Percentiles rank a stretch among this genome's conserved stretches.
These are phyloP conservation scores for Pangasianodon gigas DNA, from an alignment of 2,113 vertebrate species.

Conservation along the genomic window DNA sequence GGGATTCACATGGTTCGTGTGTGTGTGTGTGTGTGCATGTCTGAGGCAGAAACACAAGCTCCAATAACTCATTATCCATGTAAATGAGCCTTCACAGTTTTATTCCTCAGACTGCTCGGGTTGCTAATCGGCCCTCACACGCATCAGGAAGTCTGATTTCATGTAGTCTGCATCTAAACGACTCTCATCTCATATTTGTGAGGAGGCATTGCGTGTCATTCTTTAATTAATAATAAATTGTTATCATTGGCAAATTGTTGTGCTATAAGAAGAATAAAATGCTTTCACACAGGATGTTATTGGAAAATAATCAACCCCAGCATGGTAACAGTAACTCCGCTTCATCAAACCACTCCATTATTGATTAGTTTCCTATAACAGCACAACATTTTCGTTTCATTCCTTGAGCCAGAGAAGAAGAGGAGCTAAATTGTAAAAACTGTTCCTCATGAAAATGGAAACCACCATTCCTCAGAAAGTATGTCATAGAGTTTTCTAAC, in stretches of 20 bases:
- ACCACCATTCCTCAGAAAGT: too few species aligned
- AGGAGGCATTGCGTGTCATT: slow-evolving; percentile 22
- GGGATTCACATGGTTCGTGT: background rate
- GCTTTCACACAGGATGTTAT: background rate
- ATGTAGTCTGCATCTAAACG: slow-evolving; percentile 62
- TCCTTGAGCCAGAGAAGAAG: too few species aligned
- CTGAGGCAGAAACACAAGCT: background rate
- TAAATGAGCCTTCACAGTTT: slow-evolving; percentile 44
- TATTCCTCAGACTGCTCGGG: slow-evolving; percentile 47
- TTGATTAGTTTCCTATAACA: too few species aligned
- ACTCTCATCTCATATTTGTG: slow-evolving; percentile 56
- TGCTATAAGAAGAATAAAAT: background rate
- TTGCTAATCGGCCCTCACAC: slow-evolving; percentile 59
- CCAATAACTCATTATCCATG: slow-evolving; percentile 43
- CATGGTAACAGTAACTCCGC: background rate
- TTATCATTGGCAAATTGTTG: background rate
- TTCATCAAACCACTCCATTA: too few species aligned
- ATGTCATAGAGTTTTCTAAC: background rate
- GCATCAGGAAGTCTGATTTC: slow-evolving; percentile 63
- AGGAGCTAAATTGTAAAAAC: too few species aligned
- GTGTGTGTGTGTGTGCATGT: background rate
- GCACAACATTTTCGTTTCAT: too few species aligned
- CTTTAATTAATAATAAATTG: background rate
- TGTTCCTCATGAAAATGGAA: too few species aligned
- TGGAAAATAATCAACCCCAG: background rate